Base-by-base conservation (phyloP, 1,140 invertebrate species). In the Drosophila paulistorum region DNA sequence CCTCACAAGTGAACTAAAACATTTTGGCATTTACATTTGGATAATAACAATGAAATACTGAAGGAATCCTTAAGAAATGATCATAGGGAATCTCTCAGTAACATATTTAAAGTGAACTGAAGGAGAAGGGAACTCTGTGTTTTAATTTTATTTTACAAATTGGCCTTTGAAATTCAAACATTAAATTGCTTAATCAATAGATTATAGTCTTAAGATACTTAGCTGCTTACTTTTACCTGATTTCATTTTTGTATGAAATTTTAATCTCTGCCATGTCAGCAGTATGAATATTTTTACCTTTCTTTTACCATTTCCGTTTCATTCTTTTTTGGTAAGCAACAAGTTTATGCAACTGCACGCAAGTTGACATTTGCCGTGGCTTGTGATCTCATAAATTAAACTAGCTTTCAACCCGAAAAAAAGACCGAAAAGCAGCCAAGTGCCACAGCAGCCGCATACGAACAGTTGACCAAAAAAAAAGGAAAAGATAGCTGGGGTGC, bases 311-410 rank as follows among this genome's bases (percentile, higher is more conserved):
- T 30, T 30, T 30, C 23, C 41, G 9, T 10, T 37, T 10, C 0
- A 30, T 30, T 6, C 30, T 30, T 20, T 30, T 39, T 35, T 17
- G 45, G 77, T 71, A 48, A 77, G 83, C 83, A 86, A 86, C 83
- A 86, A 86, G 83, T 86, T 87, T 86, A 82, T 86, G 83, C 83
- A 87, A 67, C 65, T 68, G 76, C 82, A 87, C 79, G 79, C 76
- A 76, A 68, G 37, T 79, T 82, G 79, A 82, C 64, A 39, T 69
- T 77, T 63, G 62, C 64, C 68, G 17, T 41, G 35, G 42, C 61
- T 59, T 55, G 67, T 66, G 72, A 58, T 68, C 68, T 71, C 83
- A 86, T 87, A 86, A 86, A 86, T 86, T 86, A 74, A 82, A 68
- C 41, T 69, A 68, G 74, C 65, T 26, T 59, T 59, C 71, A 60